Evolutionary conservation across 2,113 vertebrate genomes (phyloP).

Genomic region (Ammodytes dubius): DNA sequence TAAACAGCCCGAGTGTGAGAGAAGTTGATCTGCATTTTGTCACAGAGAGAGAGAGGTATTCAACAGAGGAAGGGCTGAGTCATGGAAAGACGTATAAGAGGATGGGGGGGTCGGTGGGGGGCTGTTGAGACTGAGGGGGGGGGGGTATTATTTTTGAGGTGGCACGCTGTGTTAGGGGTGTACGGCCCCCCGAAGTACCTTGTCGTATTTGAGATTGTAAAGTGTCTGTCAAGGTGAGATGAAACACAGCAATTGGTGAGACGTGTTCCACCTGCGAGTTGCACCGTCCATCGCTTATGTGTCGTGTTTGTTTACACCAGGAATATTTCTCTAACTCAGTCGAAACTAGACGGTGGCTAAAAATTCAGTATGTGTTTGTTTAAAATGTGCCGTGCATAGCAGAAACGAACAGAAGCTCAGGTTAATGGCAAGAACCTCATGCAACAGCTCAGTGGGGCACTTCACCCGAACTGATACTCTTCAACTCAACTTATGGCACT

Average conservation of each 20-base stretch:
- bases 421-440: slow-evolving; percentile 35
- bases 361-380: slow-evolving; percentile 40
- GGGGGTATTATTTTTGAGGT: slow-evolving; percentile 72
- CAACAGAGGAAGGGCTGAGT: slow-evolving; percentile 75
- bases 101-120: slow-evolving; percentile 16
- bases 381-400: slow-evolving; percentile 28
- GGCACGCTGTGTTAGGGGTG: slow-evolving; percentile 59
- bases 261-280: slow-evolving; percentile 63
- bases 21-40: slow-evolving; percentile 78
- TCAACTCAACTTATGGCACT: slow-evolving; percentile 5
- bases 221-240: slow-evolving; percentile 76
- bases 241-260: slow-evolving; percentile 53
- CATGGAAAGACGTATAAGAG: slow-evolving; percentile 73
- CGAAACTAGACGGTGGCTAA: slow-evolving; percentile 19
- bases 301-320: slow-evolving; percentile 28
- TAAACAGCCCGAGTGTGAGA: slow-evolving; percentile 77
- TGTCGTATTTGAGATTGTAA: slow-evolving; percentile 73
- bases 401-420: slow-evolving; percentile 23
- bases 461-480: slow-evolving; percentile 14
- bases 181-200: slow-evolving; percentile 51
- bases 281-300: not conserved
- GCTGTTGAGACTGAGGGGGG: slow-evolving; percentile 59
- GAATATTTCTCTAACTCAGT: slow-evolving; percentile 28
- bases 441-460: not conserved
- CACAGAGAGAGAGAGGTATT: slow-evolving; percentile 71